Conservation (phyloP, 2,113 vertebrate genomes). For the Coryphaenoides rupestris region DNA sequence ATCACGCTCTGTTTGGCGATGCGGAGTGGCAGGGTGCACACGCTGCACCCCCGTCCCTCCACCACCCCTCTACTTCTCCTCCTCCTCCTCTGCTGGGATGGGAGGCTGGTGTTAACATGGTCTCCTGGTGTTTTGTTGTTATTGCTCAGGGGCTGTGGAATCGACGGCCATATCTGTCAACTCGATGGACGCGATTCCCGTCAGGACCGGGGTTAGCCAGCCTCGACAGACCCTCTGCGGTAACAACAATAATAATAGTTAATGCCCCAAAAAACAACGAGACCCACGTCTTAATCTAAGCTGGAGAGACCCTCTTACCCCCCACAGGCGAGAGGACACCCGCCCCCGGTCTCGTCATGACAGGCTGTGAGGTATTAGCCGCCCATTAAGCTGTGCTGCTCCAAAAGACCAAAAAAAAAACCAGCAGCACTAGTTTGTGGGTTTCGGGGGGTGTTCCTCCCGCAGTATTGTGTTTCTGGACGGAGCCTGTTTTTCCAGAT, state of each 20-base stretch:
- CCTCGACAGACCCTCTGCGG: too few species aligned
- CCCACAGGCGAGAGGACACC: background rate
- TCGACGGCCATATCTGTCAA: too few species aligned
- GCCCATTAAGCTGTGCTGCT: too few species aligned
- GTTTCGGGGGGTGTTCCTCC: slow-evolving; percentile 64
- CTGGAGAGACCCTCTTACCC: slow-evolving; percentile 6
- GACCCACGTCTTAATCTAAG: too few species aligned
- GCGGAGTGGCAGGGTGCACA: slow-evolving; percentile 52
- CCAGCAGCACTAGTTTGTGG: slow-evolving; percentile 62
- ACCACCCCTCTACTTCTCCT: background rate
- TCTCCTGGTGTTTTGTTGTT: too few species aligned
- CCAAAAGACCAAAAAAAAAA: too few species aligned
- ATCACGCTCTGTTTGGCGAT: slow-evolving; percentile 57
- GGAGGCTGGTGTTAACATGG: too few species aligned
- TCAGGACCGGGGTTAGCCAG: too few species aligned
- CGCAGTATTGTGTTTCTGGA: slow-evolving; percentile 45
- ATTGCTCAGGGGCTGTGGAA: too few species aligned
- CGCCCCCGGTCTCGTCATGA: slow-evolving; percentile 1
- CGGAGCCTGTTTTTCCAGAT: slow-evolving; percentile 63
- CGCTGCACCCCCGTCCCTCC: slow-evolving; percentile 21
- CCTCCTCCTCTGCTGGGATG: background rate
- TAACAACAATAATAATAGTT: too few species aligned
- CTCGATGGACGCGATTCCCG: too few species aligned
- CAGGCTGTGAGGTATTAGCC: slow-evolving; percentile 21
- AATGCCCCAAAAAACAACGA: too few species aligned